Conservation (phyloP, 1,140 invertebrate species). For the Prorops nasuta region DNA sequence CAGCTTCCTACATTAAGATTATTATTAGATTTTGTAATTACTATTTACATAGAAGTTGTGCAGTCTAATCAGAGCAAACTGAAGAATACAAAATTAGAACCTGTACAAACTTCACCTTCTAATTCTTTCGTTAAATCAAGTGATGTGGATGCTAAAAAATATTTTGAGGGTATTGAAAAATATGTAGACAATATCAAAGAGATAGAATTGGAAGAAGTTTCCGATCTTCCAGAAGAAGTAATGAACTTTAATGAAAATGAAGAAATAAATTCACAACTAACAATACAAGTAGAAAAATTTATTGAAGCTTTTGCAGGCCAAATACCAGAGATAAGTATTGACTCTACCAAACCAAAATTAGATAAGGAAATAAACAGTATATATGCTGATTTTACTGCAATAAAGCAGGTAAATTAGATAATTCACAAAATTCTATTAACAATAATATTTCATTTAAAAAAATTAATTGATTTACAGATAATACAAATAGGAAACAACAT, state of each 20-base stretch:
- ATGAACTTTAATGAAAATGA: too few species aligned
- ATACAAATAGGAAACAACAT: conserved; percentile 23
- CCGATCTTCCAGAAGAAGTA: too few species aligned
- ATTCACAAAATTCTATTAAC: background rate
- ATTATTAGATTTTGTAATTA: conserved; percentile 25
- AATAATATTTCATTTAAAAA: background rate
- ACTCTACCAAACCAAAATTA: conserved; percentile 10
- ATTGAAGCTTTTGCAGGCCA: conserved; percentile 10
- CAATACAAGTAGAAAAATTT: conserved; percentile 9
- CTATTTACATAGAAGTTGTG: too few species aligned
- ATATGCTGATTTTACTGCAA: conserved; percentile 13
- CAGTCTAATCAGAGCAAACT: too few species aligned
- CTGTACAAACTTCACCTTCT: too few species aligned
- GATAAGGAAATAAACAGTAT: conserved; percentile 14
- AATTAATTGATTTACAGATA: conserved; percentile 26
- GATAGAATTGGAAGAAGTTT: too few species aligned
- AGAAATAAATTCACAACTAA: conserved; percentile 6
- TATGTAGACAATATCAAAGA: background rate
- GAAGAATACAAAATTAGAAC: too few species aligned
- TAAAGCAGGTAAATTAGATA: conserved; percentile 21
- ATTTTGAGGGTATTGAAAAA: conserved; percentile 16
- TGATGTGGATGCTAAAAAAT: conserved; percentile 16
- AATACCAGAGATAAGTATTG: background rate
- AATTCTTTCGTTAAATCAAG: conserved; percentile 9
- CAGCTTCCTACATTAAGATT: conserved; percentile 18